These are phyloP conservation scores for Drosophila virilis DNA, from an alignment of 1,140 invertebrate species.

Conservation along the genomic window DNA sequence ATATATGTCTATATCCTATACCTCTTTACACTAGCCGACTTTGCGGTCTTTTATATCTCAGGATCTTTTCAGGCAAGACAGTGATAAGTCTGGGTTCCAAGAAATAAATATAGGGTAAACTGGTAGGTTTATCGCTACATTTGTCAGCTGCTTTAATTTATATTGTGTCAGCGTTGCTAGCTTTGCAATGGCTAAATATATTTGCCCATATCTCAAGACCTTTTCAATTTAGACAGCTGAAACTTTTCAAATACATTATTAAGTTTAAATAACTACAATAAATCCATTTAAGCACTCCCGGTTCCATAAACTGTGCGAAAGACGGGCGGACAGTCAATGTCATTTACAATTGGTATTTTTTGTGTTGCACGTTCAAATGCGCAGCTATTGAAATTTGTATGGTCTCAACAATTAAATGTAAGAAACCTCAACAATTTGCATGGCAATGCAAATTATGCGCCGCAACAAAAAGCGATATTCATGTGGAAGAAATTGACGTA, in stretches of 20 bases:
- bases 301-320: constrained; percentile 5
- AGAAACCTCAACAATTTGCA: constrained; percentile 63
- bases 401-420: constrained; percentile 59
- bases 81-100: not conserved
- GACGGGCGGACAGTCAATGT: not conserved
- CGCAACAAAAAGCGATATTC: constrained; percentile 26
- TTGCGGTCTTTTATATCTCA: not conserved
- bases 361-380: constrained; percentile 2
- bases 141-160: not conserved
- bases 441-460: constrained; percentile 59
- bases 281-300: not conserved
- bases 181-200: not conserved
- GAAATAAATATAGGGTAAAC: no score
- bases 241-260: not conserved
- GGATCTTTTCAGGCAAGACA: not conserved
- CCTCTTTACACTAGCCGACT: no score
- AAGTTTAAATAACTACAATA: not conserved
- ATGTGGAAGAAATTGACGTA: constrained; percentile 55
- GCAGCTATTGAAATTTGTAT: constrained; percentile 13
- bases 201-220: not conserved
- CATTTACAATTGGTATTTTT: constrained; percentile 46
- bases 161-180: not conserved
- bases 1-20: no score
- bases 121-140: not conserved
- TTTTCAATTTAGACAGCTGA: not conserved